These are phyloP conservation scores for Lithobates sylvaticus DNA, from an alignment of 2,797 vertebrate species.

Conservation along the genomic window DNA sequence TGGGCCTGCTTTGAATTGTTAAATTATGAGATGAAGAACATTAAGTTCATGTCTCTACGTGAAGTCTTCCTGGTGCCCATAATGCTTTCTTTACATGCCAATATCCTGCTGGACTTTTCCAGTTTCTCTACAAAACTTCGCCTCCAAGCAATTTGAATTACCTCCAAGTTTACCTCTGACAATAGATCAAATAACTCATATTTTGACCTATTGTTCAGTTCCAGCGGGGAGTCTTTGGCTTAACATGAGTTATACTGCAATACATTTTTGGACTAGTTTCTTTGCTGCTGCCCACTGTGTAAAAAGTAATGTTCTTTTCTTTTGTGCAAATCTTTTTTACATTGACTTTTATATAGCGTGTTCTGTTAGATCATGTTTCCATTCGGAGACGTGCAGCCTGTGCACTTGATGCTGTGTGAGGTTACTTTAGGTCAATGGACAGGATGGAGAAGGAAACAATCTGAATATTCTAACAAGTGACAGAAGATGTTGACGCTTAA, in stretches of 20 bases:
- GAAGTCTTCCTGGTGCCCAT: constrained; percentile 39
- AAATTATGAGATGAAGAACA: constrained; percentile 26
- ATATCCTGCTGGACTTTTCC: constrained; percentile 42
- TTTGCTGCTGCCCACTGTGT: constrained; percentile 4
- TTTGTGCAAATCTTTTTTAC: not conserved
- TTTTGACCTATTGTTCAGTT: constrained; percentile 15
- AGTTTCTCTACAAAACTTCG: constrained; percentile 17
- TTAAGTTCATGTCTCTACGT: constrained; percentile 22
- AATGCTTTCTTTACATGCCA: constrained; percentile 41
- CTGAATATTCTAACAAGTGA: no score
- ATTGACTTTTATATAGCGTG: not conserved
- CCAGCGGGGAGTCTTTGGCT: no score
- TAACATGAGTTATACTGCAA: not conserved
- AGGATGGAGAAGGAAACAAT: no score
- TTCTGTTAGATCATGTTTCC: not conserved
- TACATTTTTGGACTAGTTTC: not conserved
- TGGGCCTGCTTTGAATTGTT: constrained; percentile 1
- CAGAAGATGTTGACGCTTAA: no score
- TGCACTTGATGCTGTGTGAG: no score
- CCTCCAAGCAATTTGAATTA: constrained; percentile 34
- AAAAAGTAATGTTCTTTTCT: not conserved
- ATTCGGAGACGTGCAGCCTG: not conserved
- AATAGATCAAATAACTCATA: constrained; percentile 30
- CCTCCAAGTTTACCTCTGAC: constrained; percentile 32
- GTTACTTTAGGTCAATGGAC: no score